A percentile compares a stretch with the other conserved stretches of the same genome.
Evolutionary conservation across 2,113 vertebrate genomes (phyloP).

Genomic region (Thalassarche chlororhynchos): DNA sequence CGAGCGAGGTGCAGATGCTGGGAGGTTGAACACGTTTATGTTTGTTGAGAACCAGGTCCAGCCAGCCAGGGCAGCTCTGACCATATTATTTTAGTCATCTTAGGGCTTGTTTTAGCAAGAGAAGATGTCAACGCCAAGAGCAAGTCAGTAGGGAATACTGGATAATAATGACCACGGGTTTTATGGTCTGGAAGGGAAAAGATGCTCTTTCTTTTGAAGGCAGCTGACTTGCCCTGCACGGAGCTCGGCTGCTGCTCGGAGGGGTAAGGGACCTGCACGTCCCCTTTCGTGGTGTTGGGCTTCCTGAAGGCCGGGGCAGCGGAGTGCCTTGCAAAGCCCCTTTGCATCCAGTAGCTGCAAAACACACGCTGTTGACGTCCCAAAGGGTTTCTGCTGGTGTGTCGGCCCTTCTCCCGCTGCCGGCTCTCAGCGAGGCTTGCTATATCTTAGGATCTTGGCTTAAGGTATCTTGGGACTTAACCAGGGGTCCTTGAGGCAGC

Average conservation of each 20-base stretch:
- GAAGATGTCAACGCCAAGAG: background rate
- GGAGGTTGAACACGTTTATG: background rate
- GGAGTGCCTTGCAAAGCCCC: background rate
- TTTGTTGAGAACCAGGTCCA: background rate
- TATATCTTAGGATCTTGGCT: too few relatives aligned
- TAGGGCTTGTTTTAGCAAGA: background rate
- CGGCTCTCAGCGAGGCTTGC: rapidly evolving
- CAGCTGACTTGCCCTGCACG: background rate
- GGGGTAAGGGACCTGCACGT: too few relatives aligned
- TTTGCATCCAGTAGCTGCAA: background rate
- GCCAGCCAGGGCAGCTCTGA: background rate
- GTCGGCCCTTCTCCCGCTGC: background rate
- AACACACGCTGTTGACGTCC: background rate
- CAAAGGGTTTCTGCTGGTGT: background rate
- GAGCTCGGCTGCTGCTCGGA: rapidly evolving
- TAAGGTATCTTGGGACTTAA: background rate
- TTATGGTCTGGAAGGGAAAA: background rate
- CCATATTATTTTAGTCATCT: rapidly evolving
- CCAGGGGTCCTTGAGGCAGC: background rate
- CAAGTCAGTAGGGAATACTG: background rate
- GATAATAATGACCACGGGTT: background rate
- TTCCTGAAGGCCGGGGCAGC: background rate
- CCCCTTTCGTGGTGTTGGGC: rapidly evolving
- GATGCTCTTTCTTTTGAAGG: background rate
- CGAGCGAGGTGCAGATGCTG: background rate